Evolutionary conservation across 1,140 invertebrate species (phyloP).

Genomic region (Chrysopa pallens): DNA sequence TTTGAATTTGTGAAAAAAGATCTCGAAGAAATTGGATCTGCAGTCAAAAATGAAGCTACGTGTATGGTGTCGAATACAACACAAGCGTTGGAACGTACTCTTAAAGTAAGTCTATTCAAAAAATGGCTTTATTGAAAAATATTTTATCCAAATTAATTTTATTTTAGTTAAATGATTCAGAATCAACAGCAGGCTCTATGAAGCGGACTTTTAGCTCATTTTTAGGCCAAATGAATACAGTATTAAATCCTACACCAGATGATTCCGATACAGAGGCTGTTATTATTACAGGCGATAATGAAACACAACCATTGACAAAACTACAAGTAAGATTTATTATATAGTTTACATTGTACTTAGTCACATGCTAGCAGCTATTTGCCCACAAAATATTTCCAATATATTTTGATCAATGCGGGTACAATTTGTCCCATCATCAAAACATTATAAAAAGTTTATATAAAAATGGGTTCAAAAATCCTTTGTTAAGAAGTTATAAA

Average conservation of each 20-base stretch:
- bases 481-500: no score
- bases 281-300: constrained; percentile 34
- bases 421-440: no score
- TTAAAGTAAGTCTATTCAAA: constrained; percentile 30
- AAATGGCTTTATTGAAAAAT: background rate
- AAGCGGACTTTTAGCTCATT: constrained; percentile 50
- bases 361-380: no score
- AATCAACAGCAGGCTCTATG: constrained; percentile 44
- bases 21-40: constrained; percentile 49
- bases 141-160: constrained; percentile 3
- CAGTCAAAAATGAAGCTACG: constrained; percentile 47
- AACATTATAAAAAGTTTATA: no score
- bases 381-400: no score
- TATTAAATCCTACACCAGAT: constrained; percentile 44
- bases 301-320: constrained; percentile 35
- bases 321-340: constrained; percentile 27
- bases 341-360: no score
- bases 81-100: constrained; percentile 41
- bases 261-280: constrained; percentile 47
- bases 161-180: constrained; percentile 44
- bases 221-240: constrained; percentile 45
- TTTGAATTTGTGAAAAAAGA: constrained; percentile 60
- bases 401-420: no score
- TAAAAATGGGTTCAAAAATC: no score
- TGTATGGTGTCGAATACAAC: constrained; percentile 41